These are phyloP conservation scores for Cosmopolites sordidus DNA, from an alignment of 2,888 invertebrate genomes.

Conservation along the genomic window DNA sequence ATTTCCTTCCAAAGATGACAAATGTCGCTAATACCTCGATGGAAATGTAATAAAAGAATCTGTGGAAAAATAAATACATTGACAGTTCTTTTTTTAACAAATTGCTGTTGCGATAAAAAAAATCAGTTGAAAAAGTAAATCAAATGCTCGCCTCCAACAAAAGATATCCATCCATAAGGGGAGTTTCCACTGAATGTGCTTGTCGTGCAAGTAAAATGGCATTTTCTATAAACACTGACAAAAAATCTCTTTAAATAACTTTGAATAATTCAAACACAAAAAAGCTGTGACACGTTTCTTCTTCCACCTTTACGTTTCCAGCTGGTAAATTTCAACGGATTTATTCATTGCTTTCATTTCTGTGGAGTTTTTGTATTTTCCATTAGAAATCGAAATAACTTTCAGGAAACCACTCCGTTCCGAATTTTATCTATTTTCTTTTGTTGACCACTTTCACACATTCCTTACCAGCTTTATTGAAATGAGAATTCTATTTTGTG, in stretches of 20 bases:
- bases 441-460: not conserved
- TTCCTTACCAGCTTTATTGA: not conserved
- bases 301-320: slow-evolving; percentile 7
- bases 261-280: slow-evolving; percentile 10
- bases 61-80: too few species aligned
- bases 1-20: too few species aligned
- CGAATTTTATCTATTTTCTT: slow-evolving; percentile 3
- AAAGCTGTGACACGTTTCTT: slow-evolving; percentile 10
- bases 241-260: slow-evolving; percentile 12
- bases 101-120: not conserved
- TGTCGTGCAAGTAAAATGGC: slow-evolving; percentile 6
- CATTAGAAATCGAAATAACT: slow-evolving; percentile 11
- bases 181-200: not conserved
- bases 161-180: not conserved
- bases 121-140: not conserved
- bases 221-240: slow-evolving; percentile 5
- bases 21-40: too few species aligned
- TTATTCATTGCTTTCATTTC: slow-evolving; percentile 15
- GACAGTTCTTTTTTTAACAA: too few species aligned
- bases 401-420: slow-evolving; percentile 5
- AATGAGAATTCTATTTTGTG: too few species aligned
- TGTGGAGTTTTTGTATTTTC: slow-evolving; percentile 9
- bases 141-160: not conserved
- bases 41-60: too few species aligned
- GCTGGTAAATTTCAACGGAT: slow-evolving; percentile 12